Evolutionary conservation across 2,797 vertebrate species (phyloP).

Genomic region (Selene dorsalis): DNA sequence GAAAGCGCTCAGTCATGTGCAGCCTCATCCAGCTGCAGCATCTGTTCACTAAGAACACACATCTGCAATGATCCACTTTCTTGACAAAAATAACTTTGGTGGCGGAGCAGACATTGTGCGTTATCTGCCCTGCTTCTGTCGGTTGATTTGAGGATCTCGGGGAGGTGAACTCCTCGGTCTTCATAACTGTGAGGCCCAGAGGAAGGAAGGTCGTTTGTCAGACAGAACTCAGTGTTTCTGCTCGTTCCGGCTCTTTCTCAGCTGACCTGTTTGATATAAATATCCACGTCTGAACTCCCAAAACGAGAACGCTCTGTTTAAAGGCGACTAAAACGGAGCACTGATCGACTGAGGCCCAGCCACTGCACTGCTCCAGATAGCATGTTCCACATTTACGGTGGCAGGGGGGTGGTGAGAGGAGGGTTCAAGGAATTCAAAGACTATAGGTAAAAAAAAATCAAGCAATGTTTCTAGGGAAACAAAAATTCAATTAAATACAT

Average conservation of each 20-base stretch:
- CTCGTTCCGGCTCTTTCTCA: constrained; percentile 68
- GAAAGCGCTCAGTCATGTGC: neutral
- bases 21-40: neutral
- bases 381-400: constrained; percentile 76
- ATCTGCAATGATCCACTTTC: constrained; percentile 51
- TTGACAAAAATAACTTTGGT: constrained; percentile 32
- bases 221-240: constrained; percentile 64
- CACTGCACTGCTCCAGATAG: constrained; percentile 82
- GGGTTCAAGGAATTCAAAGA: constrained; percentile 65
- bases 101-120: constrained; percentile 16
- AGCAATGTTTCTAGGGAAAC: constrained; percentile 30
- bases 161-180: constrained; percentile 55
- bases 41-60: constrained; percentile 7
- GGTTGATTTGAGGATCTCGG: constrained; percentile 27
- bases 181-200: constrained; percentile 36
- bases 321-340: constrained; percentile 78
- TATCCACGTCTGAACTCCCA: constrained; percentile 80
- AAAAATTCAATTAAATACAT: neutral
- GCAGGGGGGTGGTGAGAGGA: constrained; percentile 39
- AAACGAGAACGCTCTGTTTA: constrained; percentile 79
- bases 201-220: constrained; percentile 69
- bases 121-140: constrained; percentile 29
- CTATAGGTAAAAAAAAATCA: constrained; percentile 24
- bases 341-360: constrained; percentile 70
- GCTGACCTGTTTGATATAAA: constrained; percentile 86